Percentiles rank a stretch among this genome's conserved stretches.
These are phyloP conservation scores for Catocala fraxini DNA, from an alignment of 2,888 invertebrate species.

Conservation along the genomic window DNA sequence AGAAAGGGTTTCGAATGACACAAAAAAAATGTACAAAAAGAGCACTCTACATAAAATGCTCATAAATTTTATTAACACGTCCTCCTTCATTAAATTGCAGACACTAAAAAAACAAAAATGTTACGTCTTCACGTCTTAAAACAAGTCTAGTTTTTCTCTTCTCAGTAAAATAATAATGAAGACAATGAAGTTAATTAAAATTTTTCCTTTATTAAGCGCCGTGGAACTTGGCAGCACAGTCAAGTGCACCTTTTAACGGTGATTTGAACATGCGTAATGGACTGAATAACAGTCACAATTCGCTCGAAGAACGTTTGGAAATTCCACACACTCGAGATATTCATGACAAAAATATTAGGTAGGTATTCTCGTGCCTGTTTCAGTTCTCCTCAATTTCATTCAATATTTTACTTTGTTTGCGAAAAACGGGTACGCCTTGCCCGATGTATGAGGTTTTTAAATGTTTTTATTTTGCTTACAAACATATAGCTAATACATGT, in stretches of 20 bases:
- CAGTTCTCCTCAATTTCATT: neutral
- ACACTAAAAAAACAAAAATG: neutral
- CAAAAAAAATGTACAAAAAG: too few relatives aligned
- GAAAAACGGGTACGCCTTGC: too few relatives aligned
- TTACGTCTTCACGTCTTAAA: neutral
- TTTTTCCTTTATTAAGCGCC: conserved; percentile 7
- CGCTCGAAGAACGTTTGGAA: conserved; percentile 18
- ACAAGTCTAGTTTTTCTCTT: conserved; percentile 2
- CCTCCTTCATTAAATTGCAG: neutral
- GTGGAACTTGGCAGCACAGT: conserved; percentile 22
- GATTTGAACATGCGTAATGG: conserved; percentile 34
- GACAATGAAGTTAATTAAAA: conserved; percentile 14
- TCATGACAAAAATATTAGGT: neutral
- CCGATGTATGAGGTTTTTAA: too few relatives aligned
- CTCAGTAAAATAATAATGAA: neutral
- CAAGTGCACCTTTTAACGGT: conserved; percentile 28
- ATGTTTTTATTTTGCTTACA: too few relatives aligned
- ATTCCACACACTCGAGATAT: conserved; percentile 12
- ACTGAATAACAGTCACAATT: conserved; percentile 22
- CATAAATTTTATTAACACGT: too few relatives aligned
- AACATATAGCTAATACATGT: too few relatives aligned
- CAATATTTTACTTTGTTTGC: too few relatives aligned
- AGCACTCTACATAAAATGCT: too few relatives aligned
- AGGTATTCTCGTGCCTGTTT: neutral
- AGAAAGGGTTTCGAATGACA: too few relatives aligned